Base-by-base conservation (phyloP, 2,113 vertebrate genomes). In the Gambusia affinis region DNA sequence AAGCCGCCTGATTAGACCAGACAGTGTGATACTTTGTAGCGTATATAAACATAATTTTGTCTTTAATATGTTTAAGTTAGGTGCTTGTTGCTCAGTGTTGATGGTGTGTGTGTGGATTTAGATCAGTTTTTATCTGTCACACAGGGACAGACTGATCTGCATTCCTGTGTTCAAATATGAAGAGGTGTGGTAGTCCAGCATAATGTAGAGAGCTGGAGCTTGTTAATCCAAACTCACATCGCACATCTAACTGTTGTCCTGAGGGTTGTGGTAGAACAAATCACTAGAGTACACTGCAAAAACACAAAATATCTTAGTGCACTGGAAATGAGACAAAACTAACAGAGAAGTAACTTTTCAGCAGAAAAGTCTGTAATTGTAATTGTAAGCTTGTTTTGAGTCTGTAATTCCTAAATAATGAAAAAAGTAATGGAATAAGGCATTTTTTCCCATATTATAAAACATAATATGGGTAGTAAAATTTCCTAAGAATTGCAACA, bases 101-200 rank as follows among this genome's bases (percentile, higher is more conserved):
- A 62, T 33, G 8, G 12, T n/a, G 19, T 68, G 5, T 75, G 67
- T 64, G 68, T 64, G 42, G 3, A 28, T 83, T 81, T 69, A 69
- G 47, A 47, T 73, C n/a, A 77, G 44, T 51, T 64, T 86, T 33
- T 84, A 67, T 83, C 47, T 78, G 39, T 68, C 39, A 51, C 1
- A 73, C 63, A 60, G 68, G 74, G 72, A 71, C 28, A 75, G 51
- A 57, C 35, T 67, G 51, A 27, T 87, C 64, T 64, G 15, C 1
- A 6, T 68, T 42, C 24, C 74, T 31, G 64, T 44, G 63, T 60
- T 31, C 22, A 61, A 6, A 80, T 30, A 7, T 35, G 62, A 54
- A 51, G 51, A 67, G 47, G 4, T 6, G 44, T 54, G 8, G 17
- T 30, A 67, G 30, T 70, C 37, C 37, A 7, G 33, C 69, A 67